Evolutionary conservation across 1,140 invertebrate genomes (phyloP).

Genomic region (Phortica variegata): DNA sequence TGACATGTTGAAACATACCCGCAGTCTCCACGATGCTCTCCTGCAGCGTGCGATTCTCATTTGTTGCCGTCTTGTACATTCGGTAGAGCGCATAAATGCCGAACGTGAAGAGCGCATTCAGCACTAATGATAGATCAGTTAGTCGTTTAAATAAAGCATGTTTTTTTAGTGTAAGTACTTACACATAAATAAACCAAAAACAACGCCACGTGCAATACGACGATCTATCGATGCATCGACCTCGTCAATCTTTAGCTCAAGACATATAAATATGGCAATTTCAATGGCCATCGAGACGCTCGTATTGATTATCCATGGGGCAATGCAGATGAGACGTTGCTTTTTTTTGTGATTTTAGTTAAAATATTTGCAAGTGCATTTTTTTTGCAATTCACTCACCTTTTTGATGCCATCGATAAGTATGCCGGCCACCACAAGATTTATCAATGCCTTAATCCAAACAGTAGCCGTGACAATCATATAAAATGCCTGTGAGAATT

Average conservation of each 20-base stretch:
- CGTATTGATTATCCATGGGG: constrained; percentile 49
- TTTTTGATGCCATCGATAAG: constrained; percentile 52
- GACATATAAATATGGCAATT: constrained; percentile 39
- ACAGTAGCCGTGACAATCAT: constrained; percentile 47
- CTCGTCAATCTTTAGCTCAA: constrained; percentile 49
- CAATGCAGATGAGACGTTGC: constrained; percentile 51
- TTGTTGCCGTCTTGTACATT: constrained; percentile 33
- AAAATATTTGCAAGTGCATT: background rate
- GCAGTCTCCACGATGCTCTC: constrained; percentile 42
- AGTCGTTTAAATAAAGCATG: too few relatives aligned
- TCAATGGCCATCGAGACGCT: constrained; percentile 40
- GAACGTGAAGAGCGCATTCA: constrained; percentile 42
- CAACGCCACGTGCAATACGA: constrained; percentile 41
- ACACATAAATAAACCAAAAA: constrained; percentile 50
- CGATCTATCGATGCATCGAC: constrained; percentile 46
- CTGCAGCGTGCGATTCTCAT: constrained; percentile 38
- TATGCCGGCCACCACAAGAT: constrained; percentile 44
- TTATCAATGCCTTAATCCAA: constrained; percentile 50
- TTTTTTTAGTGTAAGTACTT: background rate
- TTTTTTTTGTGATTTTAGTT: constrained; percentile 2
- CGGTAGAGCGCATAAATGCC: constrained; percentile 45
- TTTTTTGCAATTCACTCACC: constrained; percentile 18
- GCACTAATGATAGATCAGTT: constrained; percentile 22
- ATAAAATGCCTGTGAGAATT: constrained; percentile 50
- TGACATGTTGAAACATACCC: constrained; percentile 46